phyloP scores from a whole-genome alignment of 2,888 invertebrate genomes.

The Pseudococcus longispinus region DNA sequence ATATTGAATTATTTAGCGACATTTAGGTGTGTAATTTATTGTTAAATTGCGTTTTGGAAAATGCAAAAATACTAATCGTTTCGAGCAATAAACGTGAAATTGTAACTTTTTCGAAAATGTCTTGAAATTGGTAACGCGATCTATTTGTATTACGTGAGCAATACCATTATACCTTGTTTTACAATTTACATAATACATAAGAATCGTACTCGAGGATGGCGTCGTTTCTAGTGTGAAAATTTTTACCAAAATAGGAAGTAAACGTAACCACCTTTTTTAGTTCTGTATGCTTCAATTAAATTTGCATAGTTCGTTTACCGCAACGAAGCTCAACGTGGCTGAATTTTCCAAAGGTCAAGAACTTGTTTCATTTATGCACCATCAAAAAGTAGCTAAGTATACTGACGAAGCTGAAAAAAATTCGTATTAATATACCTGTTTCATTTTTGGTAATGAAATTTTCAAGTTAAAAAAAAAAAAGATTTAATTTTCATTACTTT shows the following conservation, averaged over 20 bases:
- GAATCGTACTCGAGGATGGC: not conserved
- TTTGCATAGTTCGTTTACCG: constrained; percentile 19
- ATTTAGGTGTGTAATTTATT: constrained; percentile 30
- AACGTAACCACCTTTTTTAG: constrained; percentile 2
- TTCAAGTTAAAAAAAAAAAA: not conserved
- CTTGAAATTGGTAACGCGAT: not conserved
- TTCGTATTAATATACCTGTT: not conserved
- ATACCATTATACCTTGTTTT: not conserved
- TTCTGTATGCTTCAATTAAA: not conserved
- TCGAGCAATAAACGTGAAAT: not conserved
- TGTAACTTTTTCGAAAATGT: not conserved
- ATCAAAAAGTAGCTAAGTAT: not conserved
- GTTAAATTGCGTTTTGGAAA: constrained; percentile 8
- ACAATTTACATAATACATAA: not conserved
- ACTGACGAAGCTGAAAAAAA: not conserved
- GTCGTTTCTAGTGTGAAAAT: not conserved
- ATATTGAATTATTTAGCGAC: constrained; percentile 41
- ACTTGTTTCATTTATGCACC: not conserved
- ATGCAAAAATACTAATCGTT: not conserved
- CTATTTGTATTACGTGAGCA: constrained; percentile 9
- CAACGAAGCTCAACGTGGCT: not conserved
- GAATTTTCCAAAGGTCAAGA: constrained; percentile 8
- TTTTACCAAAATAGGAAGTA: not conserved
- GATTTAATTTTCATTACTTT: constrained; percentile 36
- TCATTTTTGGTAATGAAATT: constrained; percentile 25